phyloP scores from a whole-genome alignment of 2,797 vertebrate species.

The Linurgus olivaceus region DNA sequence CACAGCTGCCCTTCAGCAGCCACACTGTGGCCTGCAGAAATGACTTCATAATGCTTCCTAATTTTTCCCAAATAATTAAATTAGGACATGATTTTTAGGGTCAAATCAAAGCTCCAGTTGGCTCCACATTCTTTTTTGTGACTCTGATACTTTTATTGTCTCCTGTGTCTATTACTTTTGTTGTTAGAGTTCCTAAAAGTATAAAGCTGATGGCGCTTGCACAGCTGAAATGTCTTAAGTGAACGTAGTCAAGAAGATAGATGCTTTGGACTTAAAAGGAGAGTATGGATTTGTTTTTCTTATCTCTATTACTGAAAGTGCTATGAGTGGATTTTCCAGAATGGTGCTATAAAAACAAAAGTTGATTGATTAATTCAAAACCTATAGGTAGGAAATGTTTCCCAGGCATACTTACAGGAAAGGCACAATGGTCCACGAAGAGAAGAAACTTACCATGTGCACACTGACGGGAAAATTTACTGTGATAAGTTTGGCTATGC shows the following conservation, averaged over 20 bases:
- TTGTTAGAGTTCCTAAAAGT: neutral
- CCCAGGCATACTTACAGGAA: constrained; percentile 49
- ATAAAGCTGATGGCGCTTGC: neutral
- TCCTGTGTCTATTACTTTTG: neutral
- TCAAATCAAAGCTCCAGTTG: neutral
- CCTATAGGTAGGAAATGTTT: constrained; percentile 51
- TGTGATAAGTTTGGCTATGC: neutral
- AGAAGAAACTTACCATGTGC: neutral
- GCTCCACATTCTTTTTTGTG: neutral
- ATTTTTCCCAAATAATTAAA: neutral
- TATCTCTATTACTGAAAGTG: constrained; percentile 74
- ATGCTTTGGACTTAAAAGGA: constrained; percentile 71
- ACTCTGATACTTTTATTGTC: neutral
- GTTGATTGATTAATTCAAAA: constrained; percentile 74
- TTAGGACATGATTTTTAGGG: neutral
- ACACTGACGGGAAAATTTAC: neutral
- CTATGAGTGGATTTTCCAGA: constrained; percentile 71
- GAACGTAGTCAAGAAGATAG: constrained; percentile 62
- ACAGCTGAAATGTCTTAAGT: neutral
- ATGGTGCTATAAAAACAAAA: constrained; percentile 72
- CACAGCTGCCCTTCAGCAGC: neutral
- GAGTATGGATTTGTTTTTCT: constrained; percentile 67
- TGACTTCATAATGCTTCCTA: neutral
- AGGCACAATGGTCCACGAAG: neutral
- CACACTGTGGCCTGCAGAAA: neutral